Evolutionary conservation across 2,797 vertebrate species (phyloP), one percentile per base, ranked within the genome.

Genomic region (Lagocephalus sceleratus): DNA sequence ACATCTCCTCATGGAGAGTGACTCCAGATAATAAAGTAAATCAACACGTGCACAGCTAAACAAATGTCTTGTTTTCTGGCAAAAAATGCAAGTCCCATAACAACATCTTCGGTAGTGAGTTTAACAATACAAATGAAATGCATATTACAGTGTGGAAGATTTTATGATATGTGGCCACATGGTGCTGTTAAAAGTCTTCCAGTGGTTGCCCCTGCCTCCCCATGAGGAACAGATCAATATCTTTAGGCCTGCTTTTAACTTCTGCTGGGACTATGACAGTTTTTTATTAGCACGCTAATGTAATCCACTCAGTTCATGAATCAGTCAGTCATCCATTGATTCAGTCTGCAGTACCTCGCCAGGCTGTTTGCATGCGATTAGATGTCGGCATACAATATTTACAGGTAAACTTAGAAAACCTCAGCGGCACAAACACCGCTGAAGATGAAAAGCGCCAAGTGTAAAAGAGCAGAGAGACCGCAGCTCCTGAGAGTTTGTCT

Each of bases 221-320:
- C 19, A 54, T 43, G 38, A 50, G 56, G 52, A 67, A 63, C 44
- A 54, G 57, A 78, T 76, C 70, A 66, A 68, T 73, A 47, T 6
- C 11, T 47, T 61, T 63, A 47, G 48, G 23, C 12, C 23, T 39
- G 45, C 19, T 10, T 35, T 35, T 35, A 35, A 35, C 53, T 69
- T 65, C 64, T 45, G 68, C 52, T 58, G 54, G 52, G 57, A 61
- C 54, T 19, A 38, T 68, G 63, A 67, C 51, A 51, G 41, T 39
- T 41, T 66, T 73, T 65, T 69, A 69, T 67, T 60, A 54, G 25
- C 39, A 58, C 59, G 51, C 56, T 67, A 63, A 63, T 63, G 52
- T 41, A 54, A 66, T 64, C 42, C 43, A 35, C 22, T 12, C 35
- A 44, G 54, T 56, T 50, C 55, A 75, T 67, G 25, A 51, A 55